These are phyloP conservation scores for Pristionchus arcanus DNA, from an alignment of 2,888 invertebrate genomes.

Conservation along the genomic window DNA sequence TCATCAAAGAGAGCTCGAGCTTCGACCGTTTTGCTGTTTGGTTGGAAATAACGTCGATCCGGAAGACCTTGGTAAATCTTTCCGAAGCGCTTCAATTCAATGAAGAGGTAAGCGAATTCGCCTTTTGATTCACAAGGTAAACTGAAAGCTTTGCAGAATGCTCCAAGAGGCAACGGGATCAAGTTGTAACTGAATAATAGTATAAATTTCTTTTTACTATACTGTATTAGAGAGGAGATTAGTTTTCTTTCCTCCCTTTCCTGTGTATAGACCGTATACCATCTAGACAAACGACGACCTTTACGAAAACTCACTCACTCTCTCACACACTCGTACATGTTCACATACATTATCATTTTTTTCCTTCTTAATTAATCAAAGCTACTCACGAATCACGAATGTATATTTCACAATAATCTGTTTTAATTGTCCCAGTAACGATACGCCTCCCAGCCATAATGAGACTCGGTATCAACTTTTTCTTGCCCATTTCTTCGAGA, in stretches of 20 bases:
- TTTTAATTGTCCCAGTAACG: neutral
- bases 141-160: neutral
- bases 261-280: too few relatives aligned
- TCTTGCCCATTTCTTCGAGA: neutral
- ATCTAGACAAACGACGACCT: too few relatives aligned
- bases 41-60: neutral
- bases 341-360: too few relatives aligned
- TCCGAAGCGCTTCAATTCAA: neutral
- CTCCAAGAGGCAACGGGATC: neutral
- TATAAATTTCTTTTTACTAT: too few relatives aligned
- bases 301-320: too few relatives aligned
- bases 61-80: neutral
- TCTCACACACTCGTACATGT: too few relatives aligned
- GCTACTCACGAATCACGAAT: neutral
- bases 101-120: neutral
- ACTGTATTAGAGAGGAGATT: too few relatives aligned
- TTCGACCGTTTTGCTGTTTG: neutral
- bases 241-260: too few relatives aligned
- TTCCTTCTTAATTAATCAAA: too few relatives aligned
- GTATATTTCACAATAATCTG: neutral
- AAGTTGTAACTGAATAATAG: neutral
- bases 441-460: neutral
- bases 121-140: neutral
- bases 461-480: neutral
- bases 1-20: neutral